A percentile compares a stretch with the other conserved stretches of the same genome.
Evolutionary conservation across 2,888 invertebrate species (phyloP).

Genomic region (Platypus cylindrus): DNA sequence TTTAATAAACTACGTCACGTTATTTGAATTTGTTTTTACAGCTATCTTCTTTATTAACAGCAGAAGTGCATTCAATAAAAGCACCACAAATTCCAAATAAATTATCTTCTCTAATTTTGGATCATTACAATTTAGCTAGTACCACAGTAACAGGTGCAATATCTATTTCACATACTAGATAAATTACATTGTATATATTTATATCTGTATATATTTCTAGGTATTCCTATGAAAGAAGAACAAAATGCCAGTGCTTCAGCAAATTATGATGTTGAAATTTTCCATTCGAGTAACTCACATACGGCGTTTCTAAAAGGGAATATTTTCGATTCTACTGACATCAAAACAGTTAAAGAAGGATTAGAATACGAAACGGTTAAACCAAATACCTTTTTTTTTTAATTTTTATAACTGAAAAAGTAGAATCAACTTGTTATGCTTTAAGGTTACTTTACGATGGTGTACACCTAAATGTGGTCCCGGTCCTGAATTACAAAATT

Average conservation of each 20-base stretch:
- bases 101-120: conserved; percentile 60
- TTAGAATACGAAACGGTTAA: conserved; percentile 61
- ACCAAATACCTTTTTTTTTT: conserved; percentile 1
- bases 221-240: conserved; percentile 93
- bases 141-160: conserved; percentile 82
- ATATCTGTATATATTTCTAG: conserved; percentile 3
- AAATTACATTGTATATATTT: no score
- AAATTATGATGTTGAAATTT: conserved; percentile 96
- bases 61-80: conserved; percentile 69
- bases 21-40: conserved; percentile 23
- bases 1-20: conserved; percentile 1
- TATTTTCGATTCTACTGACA: conserved; percentile 48
- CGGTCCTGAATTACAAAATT: conserved; percentile 67
- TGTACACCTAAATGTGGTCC: conserved; percentile 88
- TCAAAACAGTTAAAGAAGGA: conserved; percentile 57
- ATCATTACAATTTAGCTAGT: conserved; percentile 83
- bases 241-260: conserved; percentile 96
- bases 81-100: conserved; percentile 64
- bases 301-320: conserved; percentile 59
- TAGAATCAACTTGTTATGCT: conserved; percentile 2
- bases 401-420: neutral
- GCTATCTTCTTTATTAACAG: conserved; percentile 58
- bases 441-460: conserved; percentile 81
- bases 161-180: no score
- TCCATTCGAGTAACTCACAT: conserved; percentile 80